Percentiles rank a stretch among this genome's conserved stretches.
These are phyloP conservation scores for Steinernema carpocapsae DNA, from an alignment of 2,888 invertebrate genomes.

Conservation along the genomic window DNA sequence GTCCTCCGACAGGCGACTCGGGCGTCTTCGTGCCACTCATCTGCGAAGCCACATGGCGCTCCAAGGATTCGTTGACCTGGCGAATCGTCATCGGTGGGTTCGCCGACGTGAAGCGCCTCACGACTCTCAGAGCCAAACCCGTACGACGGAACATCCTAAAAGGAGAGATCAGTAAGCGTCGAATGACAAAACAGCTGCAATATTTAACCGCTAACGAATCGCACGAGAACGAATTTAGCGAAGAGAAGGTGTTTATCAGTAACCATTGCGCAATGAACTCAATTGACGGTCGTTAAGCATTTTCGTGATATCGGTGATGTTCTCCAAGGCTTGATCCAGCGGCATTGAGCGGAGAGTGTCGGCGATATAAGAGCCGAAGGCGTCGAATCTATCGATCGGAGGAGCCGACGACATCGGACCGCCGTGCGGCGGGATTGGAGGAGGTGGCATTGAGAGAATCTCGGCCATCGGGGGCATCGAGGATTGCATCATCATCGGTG, in stretches of 20 bases:
- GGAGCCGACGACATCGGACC: not conserved
- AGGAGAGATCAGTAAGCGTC: not conserved
- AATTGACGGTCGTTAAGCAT: conserved; percentile 11
- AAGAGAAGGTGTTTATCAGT: not conserved
- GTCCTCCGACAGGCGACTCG: not conserved
- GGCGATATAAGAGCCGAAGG: conserved; percentile 11
- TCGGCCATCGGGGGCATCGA: conserved; percentile 6
- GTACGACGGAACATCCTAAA: conserved; percentile 13
- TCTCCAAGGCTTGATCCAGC: not conserved
- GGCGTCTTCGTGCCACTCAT: not conserved
- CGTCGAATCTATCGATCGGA: conserved; percentile 8
- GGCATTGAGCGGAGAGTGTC: not conserved
- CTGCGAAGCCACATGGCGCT: not conserved
- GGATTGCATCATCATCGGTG: not conserved
- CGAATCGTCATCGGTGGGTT: conserved; percentile 4
- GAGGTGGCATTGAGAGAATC: not conserved
- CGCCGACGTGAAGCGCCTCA: conserved; percentile 21
- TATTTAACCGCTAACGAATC: too few species aligned
- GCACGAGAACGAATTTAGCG: not conserved
- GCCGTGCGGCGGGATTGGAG: not conserved
- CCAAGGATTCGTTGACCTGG: not conserved
- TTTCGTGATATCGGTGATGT: not conserved
- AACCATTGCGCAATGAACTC: conserved; percentile 11
- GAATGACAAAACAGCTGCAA: not conserved
- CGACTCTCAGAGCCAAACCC: not conserved